Evolutionary conservation across 2,113 vertebrate genomes (phyloP), one percentile per base, ranked within the genome.

Genomic region (Dendrocopos noguchii): DNA sequence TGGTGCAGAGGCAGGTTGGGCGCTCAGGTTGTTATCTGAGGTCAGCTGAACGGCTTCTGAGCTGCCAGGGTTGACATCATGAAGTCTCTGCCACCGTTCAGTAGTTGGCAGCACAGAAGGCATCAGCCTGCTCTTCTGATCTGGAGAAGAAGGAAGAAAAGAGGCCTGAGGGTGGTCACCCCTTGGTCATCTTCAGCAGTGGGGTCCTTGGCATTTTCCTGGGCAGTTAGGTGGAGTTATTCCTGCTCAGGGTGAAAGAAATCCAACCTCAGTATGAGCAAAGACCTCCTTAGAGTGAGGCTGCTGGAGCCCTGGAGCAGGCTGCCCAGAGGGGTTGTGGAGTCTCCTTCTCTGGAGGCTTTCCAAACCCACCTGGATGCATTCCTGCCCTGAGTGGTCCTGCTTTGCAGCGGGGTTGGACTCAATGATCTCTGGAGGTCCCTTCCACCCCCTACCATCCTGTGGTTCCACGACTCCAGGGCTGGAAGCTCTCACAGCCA

Each of bases 11-110:
- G 24, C 44, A n/a, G 65, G 5, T 31, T 39, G 15, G 56, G 20
- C 27, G 27, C 60, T 20, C 4, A 13, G 42, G 19, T 8, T 7
- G 42, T 36, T 36, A 10, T 22, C 7, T 24, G 34, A 31, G 83
- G 65, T 15, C 27, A 10, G 9, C 4, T 2, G 25, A 25, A 52
- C 0, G n/a, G 19, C 29, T 34, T 16, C 39, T 5, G 64, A 44
- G 68, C 22, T 25, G 73, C 60, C 2, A 0, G 4, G 1, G 19
- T 9, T 15, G 79, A 2, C 4, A 12, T 3, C 3, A 33, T 25
- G 9, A 50, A 72, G 8, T 25, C 42, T 46, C 63, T 1, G 6
- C 25, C 1, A 29, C 71, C 24, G 14, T 8, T 12, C 33, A 4
- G 47, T 5, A 2, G 11, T 56, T 52, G 4, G 25, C n/a, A 42